A percentile compares a stretch with the other conserved stretches of the same genome.
phyloP scores from a whole-genome alignment of 2,113 vertebrate genomes.

The Nesoenas mayeri region DNA sequence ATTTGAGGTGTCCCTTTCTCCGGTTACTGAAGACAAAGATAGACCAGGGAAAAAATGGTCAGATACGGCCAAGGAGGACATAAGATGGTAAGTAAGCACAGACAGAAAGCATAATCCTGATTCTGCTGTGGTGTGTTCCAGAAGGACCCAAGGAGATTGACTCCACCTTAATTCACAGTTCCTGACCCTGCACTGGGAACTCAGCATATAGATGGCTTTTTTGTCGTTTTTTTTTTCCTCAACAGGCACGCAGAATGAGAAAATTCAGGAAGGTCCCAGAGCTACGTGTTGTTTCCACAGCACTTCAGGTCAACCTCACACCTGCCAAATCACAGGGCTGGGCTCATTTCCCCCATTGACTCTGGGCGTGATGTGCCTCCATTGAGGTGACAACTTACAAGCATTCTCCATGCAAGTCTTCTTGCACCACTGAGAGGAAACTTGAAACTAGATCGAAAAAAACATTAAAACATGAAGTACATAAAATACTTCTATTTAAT shows the following conservation, averaged over 20 bases:
- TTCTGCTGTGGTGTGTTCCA: neutral
- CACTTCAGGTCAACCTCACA: neutral
- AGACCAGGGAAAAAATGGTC: neutral
- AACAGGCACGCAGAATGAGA: neutral
- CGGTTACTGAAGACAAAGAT: neutral
- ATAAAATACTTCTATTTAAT: neutral
- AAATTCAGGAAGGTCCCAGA: neutral
- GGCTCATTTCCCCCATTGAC: neutral
- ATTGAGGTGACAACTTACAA: neutral
- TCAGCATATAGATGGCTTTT: neutral
- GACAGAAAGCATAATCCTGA: neutral
- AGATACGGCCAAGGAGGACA: neutral
- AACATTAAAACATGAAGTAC: neutral
- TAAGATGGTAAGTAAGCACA: neutral
- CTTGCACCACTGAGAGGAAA: neutral
- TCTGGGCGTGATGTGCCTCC: fast-evolving
- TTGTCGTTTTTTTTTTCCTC: neutral
- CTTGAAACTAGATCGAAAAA: neutral
- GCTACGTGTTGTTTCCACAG: neutral
- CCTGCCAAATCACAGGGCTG: fast-evolving
- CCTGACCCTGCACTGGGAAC: neutral
- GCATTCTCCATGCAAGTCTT: neutral
- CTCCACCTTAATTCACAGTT: neutral
- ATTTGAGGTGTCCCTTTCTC: neutral
- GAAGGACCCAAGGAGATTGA: neutral